Evolutionary conservation across 2,113 vertebrate genomes (phyloP).

Genomic region (Triplophysa tibetana): DNA sequence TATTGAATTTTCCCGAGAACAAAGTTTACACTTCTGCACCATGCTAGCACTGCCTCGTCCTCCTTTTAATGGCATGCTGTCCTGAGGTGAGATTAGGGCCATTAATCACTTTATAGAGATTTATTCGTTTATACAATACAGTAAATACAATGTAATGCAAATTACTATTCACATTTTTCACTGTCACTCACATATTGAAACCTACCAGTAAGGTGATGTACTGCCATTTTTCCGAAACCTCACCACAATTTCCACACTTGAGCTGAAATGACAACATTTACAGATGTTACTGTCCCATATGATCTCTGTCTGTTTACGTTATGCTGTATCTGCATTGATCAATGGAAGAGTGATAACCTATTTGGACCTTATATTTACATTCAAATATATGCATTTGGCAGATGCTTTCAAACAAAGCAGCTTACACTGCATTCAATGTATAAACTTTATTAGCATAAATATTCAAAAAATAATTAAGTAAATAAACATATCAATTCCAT

Average conservation of each 20-base stretch:
- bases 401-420: no score
- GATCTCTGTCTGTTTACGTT: no score
- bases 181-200: not conserved
- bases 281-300: no score
- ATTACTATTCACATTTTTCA: not conserved
- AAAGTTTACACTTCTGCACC: conserved; percentile 98
- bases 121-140: not conserved
- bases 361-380: no score
- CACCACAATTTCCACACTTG: conserved; percentile 94
- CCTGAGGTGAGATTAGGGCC: conserved; percentile 69
- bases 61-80: conserved; percentile 90
- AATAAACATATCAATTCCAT: no score
- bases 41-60: conserved; percentile 92
- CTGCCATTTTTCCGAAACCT: conserved; percentile 95
- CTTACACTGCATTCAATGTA: no score
- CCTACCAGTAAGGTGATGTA: conserved; percentile 87
- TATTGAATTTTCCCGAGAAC: conserved; percentile 93
- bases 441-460: no score
- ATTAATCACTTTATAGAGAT: not conserved
- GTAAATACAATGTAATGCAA: not conserved
- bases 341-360: no score
- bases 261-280: conserved; percentile 71
- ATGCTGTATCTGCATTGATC: no score
- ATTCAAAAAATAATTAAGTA: no score
- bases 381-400: no score